Conservation (phyloP, 2,888 invertebrate species). For the Pteria penguin region DNA sequence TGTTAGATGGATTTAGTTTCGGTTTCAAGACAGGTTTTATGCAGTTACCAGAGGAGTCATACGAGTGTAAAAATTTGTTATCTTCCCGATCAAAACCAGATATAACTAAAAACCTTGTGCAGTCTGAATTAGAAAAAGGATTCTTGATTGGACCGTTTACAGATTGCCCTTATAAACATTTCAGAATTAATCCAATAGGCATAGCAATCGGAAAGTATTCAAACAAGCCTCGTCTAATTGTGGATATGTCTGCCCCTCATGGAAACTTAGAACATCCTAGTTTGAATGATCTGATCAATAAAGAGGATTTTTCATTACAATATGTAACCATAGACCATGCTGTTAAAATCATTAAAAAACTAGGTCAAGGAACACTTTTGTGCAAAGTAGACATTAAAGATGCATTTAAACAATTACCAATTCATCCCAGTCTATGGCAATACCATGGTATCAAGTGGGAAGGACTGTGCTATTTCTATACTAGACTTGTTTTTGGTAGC, state of each 20-base stretch:
- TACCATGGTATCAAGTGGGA: constrained; percentile 42
- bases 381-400: constrained; percentile 47
- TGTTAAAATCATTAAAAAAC: constrained; percentile 24
- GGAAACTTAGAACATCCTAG: constrained; percentile 4
- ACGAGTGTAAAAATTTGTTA: constrained; percentile 13
- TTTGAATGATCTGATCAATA: constrained; percentile 47
- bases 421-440: constrained; percentile 32
- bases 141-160: constrained; percentile 25
- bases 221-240: constrained; percentile 28
- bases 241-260: constrained; percentile 11
- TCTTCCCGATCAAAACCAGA: constrained; percentile 3
- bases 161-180: constrained; percentile 9
- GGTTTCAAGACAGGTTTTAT: constrained; percentile 30
- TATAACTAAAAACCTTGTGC: neutral
- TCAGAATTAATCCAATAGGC: constrained; percentile 27
- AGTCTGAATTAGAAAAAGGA: constrained; percentile 18
- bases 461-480: constrained; percentile 37
- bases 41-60: neutral
- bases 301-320: constrained; percentile 34
- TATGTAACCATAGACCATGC: constrained; percentile 53
- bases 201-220: constrained; percentile 35
- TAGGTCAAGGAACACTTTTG: constrained; percentile 30
- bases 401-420: constrained; percentile 41
- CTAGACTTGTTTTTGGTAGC: constrained; percentile 41
- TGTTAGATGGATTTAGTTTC: constrained; percentile 5